These are phyloP conservation scores for Pygmarrhopalites habei DNA, from an alignment of 1,140 invertebrate species.

Conservation along the genomic window DNA sequence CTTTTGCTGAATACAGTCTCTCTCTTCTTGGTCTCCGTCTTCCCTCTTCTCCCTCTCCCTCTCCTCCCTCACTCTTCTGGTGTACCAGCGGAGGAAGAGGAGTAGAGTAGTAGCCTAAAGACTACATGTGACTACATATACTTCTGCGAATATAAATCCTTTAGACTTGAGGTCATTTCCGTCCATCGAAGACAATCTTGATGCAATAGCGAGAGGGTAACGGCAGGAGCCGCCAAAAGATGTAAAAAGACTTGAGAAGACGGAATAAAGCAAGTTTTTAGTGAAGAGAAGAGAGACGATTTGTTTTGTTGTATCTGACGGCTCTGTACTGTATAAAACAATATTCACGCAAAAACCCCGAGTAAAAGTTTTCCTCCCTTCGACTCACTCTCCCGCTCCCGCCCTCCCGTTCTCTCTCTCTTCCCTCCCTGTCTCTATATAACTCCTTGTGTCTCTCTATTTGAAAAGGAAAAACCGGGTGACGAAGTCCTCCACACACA, in stretches of 20 bases:
- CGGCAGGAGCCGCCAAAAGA: constrained; percentile 15
- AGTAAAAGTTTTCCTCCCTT: constrained; percentile 7
- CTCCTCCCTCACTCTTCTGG: no score
- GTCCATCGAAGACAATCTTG: constrained; percentile 29
- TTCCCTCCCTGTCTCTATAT: no score
- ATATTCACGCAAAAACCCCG: background rate
- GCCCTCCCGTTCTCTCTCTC: background rate
- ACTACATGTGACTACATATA: constrained; percentile 14
- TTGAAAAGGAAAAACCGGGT: background rate
- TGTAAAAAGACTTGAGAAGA: background rate
- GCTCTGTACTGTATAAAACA: constrained; percentile 1
- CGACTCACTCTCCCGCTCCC: no score
- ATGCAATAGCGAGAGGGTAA: constrained; percentile 8
- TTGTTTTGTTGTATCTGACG: constrained; percentile 9
- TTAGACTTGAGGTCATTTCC: constrained; percentile 39
- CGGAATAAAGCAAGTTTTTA: background rate
- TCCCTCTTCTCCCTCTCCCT: no score
- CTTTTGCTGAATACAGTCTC: constrained; percentile 38
- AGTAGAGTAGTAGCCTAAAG: constrained; percentile 16
- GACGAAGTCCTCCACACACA: background rate
- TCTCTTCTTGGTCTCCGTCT: no score
- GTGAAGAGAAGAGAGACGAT: constrained; percentile 1
- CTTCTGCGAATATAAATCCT: no score
- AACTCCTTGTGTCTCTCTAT: no score
- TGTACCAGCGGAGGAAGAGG: no score